Percentiles rank a stretch among this genome's conserved stretches.
These are phyloP conservation scores for Athetis lepigone DNA, from an alignment of 2,888 invertebrate species.

Conservation along the genomic window DNA sequence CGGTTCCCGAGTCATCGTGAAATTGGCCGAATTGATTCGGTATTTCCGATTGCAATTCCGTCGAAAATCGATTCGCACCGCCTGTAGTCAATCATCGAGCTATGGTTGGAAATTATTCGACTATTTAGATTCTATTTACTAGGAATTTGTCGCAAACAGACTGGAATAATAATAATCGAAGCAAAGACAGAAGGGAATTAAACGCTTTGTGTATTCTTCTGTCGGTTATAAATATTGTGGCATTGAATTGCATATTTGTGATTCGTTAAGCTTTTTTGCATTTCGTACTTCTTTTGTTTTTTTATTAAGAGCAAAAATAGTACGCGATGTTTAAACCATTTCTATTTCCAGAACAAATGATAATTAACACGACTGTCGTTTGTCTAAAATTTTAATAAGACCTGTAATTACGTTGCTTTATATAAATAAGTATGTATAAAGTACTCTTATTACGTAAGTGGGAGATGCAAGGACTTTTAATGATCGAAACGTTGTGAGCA, in stretches of 20 bases:
- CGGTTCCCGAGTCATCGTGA: conserved; percentile 73
- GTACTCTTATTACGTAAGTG: neutral
- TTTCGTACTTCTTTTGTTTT: conserved; percentile 21
- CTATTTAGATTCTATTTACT: conserved; percentile 51
- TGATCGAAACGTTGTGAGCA: neutral
- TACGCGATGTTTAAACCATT: neutral
- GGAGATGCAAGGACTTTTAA: neutral
- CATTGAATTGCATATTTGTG: conserved; percentile 26
- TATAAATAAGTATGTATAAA: neutral
- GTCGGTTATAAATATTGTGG: conserved; percentile 16
- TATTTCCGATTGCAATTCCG: conserved; percentile 83
- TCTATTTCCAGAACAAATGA: neutral
- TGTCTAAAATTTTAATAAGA: neutral
- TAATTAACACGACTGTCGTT: neutral
- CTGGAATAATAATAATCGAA: conserved; percentile 34
- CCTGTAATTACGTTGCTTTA: neutral
- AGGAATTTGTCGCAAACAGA: conserved; percentile 33
- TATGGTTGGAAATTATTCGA: conserved; percentile 59
- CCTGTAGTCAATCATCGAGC: conserved; percentile 62
- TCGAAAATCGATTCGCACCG: conserved; percentile 72
- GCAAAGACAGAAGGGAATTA: conserved; percentile 15
- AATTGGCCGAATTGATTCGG: conserved; percentile 82
- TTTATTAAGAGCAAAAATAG: neutral
- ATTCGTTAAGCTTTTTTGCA: conserved; percentile 28
- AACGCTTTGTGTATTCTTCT: conserved; percentile 14